Evolutionary conservation across 2,113 vertebrate species (phyloP).

Genomic region (Setophaga coronata): DNA sequence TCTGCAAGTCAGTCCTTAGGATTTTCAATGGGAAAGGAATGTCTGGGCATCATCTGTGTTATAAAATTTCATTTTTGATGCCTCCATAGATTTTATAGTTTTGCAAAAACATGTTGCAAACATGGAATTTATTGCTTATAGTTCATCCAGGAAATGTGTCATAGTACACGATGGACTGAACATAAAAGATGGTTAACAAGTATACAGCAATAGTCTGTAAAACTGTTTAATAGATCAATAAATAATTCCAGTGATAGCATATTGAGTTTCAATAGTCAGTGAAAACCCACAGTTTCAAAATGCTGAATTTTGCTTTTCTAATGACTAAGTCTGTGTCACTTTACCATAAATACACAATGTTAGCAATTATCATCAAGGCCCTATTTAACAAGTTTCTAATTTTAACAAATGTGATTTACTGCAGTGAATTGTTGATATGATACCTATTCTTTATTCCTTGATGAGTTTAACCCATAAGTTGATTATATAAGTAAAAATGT

Average conservation of each 20-base stretch:
- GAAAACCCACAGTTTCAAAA: slow-evolving; percentile 7
- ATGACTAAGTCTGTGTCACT: not conserved
- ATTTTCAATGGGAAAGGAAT: not conserved
- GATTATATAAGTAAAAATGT: slow-evolving; percentile 34
- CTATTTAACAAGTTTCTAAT: slow-evolving; percentile 36
- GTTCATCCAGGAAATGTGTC: slow-evolving; percentile 29
- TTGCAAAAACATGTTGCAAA: not conserved
- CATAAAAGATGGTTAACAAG: slow-evolving; percentile 16
- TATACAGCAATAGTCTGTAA: not conserved
- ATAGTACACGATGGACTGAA: slow-evolving; percentile 14
- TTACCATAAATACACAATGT: slow-evolving; percentile 13
- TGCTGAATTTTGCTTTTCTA: slow-evolving; percentile 40
- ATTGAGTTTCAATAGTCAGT: slow-evolving; percentile 36
- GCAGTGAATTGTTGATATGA: not conserved
- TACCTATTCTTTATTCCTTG: slow-evolving; percentile 42
- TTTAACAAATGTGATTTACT: slow-evolving; percentile 25
- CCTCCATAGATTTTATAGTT: slow-evolving; percentile 3
- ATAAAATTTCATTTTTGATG: slow-evolving; percentile 36
- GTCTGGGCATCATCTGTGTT: slow-evolving; percentile 7
- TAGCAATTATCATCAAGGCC: slow-evolving; percentile 18
- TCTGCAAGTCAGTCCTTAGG: not conserved
- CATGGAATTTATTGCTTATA: slow-evolving; percentile 17
- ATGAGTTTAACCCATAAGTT: slow-evolving; percentile 58
- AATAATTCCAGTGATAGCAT: slow-evolving; percentile 43
- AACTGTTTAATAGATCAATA: slow-evolving; percentile 36